Percentiles rank a stretch among this genome's conserved stretches.
Conservation (phyloP, 2,113 vertebrate genomes). For the Antechinus flavipes region DNA sequence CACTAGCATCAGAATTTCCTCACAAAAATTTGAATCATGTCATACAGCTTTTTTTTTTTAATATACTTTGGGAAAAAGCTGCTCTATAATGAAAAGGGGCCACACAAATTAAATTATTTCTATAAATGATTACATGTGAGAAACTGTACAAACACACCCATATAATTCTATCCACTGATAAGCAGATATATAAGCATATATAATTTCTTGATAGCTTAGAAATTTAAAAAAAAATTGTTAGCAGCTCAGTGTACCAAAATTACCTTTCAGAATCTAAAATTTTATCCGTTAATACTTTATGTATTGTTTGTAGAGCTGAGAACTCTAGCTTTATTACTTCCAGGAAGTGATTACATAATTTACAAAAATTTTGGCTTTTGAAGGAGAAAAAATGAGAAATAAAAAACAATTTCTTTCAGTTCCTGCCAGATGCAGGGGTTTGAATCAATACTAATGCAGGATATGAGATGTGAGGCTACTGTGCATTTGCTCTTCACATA, state of each 20-base stretch:
- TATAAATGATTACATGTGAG: background rate
- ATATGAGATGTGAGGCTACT: slow-evolving; percentile 21
- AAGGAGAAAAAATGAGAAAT: slow-evolving; percentile 57
- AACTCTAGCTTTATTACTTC: slow-evolving; percentile 55
- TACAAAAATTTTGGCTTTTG: slow-evolving; percentile 59
- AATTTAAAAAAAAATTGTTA: background rate
- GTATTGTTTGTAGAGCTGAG: slow-evolving; percentile 44
- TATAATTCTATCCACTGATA: background rate
- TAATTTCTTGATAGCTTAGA: background rate
- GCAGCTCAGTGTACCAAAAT: background rate
- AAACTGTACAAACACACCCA: no score
- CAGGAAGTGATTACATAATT: slow-evolving; percentile 38
- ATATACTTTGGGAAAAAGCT: background rate
- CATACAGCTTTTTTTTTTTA: background rate
- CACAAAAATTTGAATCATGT: background rate
- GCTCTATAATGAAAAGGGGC: background rate
- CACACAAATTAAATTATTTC: background rate
- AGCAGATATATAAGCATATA: background rate
- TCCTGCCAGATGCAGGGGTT: slow-evolving; percentile 53
- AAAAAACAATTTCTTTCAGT: slow-evolving; percentile 58
- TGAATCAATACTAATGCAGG: slow-evolving; percentile 63
- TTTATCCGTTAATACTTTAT: background rate
- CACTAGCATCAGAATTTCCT: background rate
- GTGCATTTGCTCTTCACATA: slow-evolving; percentile 57
- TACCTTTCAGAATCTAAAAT: background rate